A percentile compares a stretch with the other conserved stretches of the same genome.
These are phyloP conservation scores for Pheosia gnoma DNA, from an alignment of 2,888 invertebrate genomes.

Conservation along the genomic window DNA sequence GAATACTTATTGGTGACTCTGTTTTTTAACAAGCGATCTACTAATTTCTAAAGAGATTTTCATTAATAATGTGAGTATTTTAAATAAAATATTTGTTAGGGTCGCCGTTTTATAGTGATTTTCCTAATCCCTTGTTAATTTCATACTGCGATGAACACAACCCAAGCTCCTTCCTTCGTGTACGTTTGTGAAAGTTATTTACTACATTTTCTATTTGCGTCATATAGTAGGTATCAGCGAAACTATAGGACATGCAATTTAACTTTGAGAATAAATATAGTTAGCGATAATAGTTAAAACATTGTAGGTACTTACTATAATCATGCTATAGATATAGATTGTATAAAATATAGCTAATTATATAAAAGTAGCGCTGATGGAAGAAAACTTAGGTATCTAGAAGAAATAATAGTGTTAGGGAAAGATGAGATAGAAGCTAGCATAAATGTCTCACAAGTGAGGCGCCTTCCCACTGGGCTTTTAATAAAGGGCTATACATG, in stretches of 20 bases:
- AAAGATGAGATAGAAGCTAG: constrained; percentile 59
- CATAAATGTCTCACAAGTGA: constrained; percentile 81
- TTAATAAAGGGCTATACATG: constrained; percentile 56
- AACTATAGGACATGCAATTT: constrained; percentile 30
- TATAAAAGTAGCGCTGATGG: constrained; percentile 37
- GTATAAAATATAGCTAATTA: constrained; percentile 27
- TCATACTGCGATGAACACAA: constrained; percentile 17
- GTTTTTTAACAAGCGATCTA: too few relatives aligned
- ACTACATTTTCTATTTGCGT: neutral
- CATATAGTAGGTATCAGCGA: neutral
- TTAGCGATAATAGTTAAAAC: constrained; percentile 27
- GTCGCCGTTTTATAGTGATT: too few relatives aligned
- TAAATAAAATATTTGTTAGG: too few relatives aligned
- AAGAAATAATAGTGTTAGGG: constrained; percentile 40
- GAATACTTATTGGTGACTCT: too few relatives aligned
- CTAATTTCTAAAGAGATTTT: too few relatives aligned
- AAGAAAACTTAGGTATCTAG: constrained; percentile 35
- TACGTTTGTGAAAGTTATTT: neutral
- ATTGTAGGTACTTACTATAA: constrained; percentile 30
- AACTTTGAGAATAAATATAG: constrained; percentile 20
- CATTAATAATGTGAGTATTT: too few relatives aligned
- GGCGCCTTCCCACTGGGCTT: constrained; percentile 75
- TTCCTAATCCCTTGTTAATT: too few relatives aligned
- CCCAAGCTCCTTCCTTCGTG: constrained; percentile 24
- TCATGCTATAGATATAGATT: constrained; percentile 33